A percentile compares a stretch with the other conserved stretches of the same genome.
phyloP scores from a whole-genome alignment of 1,140 invertebrate genomes.

The Apocrypta bakeri region DNA sequence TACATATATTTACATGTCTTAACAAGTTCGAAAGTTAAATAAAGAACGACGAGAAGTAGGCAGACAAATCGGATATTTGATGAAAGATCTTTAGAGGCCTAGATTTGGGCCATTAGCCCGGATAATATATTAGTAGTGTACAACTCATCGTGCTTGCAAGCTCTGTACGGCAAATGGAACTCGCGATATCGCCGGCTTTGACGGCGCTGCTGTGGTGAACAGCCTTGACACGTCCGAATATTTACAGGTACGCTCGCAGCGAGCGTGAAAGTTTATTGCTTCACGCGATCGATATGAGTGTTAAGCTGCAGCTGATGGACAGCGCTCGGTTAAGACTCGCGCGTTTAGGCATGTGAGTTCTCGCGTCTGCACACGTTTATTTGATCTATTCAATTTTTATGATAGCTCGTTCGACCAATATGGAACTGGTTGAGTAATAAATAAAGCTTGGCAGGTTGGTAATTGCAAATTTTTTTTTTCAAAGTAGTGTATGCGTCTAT shows the following conservation, averaged over 20 bases:
- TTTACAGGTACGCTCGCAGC: background rate
- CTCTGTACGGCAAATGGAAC: background rate
- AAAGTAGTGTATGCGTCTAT: too few species aligned
- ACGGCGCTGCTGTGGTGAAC: background rate
- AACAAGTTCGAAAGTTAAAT: background rate
- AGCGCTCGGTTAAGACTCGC: background rate
- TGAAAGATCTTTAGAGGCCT: background rate
- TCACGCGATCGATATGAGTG: constrained; percentile 25
- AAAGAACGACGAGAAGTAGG: background rate
- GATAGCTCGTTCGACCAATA: background rate
- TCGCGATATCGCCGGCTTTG: constrained; percentile 3
- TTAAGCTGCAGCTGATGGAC: constrained; percentile 28
- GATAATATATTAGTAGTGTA: too few species aligned
- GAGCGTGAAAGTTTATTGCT: background rate
- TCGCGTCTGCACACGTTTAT: background rate
- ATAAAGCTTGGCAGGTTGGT: too few species aligned
- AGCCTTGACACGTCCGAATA: constrained; percentile 51
- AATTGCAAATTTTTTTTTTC: too few species aligned
- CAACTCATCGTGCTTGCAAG: background rate
- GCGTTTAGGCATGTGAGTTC: background rate
- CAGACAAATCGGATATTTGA: background rate
- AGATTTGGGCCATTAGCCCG: background rate
- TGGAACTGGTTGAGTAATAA: too few species aligned
- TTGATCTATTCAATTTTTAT: background rate
- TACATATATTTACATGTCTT: background rate